phyloP scores from a whole-genome alignment of 2,797 vertebrate species.

The Phataginus tetradactyla region DNA sequence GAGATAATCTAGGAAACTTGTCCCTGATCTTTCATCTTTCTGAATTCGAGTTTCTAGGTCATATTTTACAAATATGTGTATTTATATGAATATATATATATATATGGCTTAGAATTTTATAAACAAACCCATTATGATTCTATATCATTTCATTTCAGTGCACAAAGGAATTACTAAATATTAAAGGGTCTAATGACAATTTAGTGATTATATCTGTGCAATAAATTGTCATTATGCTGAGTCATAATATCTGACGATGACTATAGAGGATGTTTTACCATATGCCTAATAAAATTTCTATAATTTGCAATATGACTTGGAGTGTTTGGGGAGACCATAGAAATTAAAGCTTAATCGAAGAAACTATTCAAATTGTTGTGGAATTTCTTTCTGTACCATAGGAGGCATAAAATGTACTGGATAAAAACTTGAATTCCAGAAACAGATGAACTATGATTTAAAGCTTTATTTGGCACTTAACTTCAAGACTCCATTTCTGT shows the following conservation, averaged over 20 bases:
- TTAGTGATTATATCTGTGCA: neutral
- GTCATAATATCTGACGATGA: neutral
- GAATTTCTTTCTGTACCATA: neutral
- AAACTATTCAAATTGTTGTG: neutral
- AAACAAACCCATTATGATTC: neutral
- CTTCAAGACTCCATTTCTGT: neutral
- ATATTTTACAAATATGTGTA: neutral
- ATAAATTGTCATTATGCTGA: neutral
- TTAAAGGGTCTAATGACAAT: neutral
- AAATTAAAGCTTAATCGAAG: neutral
- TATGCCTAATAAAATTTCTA: neutral
- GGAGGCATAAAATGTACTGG: neutral
- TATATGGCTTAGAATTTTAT: neutral
- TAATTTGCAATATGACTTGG: slow-evolving; percentile 22
- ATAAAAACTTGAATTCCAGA: slow-evolving; percentile 2
- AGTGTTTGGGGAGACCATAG: neutral
- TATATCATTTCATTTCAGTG: neutral
- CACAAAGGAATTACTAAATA: neutral
- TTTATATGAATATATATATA: neutral
- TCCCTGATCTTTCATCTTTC: neutral
- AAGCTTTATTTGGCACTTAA: neutral
- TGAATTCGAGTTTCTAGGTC: neutral
- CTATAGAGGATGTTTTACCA: neutral
- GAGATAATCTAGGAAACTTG: neutral
- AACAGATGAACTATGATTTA: neutral